A percentile compares a stretch with the other conserved stretches of the same genome.
These are phyloP conservation scores for Lerista edwardsae DNA, from an alignment of 2,797 vertebrate genomes.

Conservation along the genomic window DNA sequence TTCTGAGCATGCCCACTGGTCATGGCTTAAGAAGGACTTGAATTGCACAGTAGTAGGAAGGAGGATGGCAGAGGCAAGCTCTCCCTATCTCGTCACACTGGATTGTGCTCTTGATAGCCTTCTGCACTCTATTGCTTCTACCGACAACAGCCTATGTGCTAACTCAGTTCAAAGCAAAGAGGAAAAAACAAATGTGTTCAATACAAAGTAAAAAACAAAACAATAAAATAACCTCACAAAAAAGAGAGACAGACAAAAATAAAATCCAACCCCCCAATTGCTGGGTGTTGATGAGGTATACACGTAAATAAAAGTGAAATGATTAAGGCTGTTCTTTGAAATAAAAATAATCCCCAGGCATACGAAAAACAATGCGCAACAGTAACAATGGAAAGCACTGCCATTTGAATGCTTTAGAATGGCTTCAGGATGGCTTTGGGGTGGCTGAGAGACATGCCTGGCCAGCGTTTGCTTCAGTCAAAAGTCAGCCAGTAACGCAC, in stretches of 20 bases:
- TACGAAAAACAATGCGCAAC: constrained; percentile 77
- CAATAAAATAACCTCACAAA: constrained; percentile 75
- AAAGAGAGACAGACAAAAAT: constrained; percentile 58
- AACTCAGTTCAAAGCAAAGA: constrained; percentile 82
- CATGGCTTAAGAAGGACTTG: constrained; percentile 83
- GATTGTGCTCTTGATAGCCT: constrained; percentile 93
- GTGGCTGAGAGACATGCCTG: constrained; percentile 78
- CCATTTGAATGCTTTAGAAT: constrained; percentile 79
- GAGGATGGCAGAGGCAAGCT: constrained; percentile 83
- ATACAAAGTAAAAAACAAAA: constrained; percentile 72
- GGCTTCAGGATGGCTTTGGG: constrained; percentile 84
- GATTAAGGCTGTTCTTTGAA: constrained; percentile 93
- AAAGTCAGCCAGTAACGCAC: constrained; percentile 65
- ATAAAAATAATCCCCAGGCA: constrained; percentile 80
- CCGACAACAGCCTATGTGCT: constrained; percentile 79
- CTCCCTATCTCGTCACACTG: constrained; percentile 82
- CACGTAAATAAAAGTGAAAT: constrained; percentile 87
- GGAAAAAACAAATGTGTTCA: constrained; percentile 69
- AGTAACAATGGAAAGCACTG: constrained; percentile 72
- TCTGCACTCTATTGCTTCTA: constrained; percentile 98
- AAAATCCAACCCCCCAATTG: constrained; percentile 46
- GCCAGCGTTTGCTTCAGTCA: constrained; percentile 70
- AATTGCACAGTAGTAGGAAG: constrained; percentile 85
- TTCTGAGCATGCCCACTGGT: constrained; percentile 67
- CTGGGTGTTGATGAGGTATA: constrained; percentile 88